phyloP scores from a whole-genome alignment of 2,113 vertebrate species.

The Apodemus sylvaticus region DNA sequence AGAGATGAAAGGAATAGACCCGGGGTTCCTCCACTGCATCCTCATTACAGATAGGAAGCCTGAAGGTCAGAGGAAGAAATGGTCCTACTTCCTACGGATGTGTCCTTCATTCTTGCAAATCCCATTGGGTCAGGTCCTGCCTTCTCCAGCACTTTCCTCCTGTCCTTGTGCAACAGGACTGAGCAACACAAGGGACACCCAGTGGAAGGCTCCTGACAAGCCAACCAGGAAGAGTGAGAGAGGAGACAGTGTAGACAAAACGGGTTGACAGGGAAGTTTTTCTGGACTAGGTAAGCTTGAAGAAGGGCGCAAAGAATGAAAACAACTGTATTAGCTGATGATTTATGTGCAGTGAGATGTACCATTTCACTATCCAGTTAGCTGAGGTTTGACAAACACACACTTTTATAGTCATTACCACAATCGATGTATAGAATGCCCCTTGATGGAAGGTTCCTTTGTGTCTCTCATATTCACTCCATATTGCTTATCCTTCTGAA shows the following conservation, averaged over 20 bases:
- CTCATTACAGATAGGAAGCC: slow-evolving; percentile 6
- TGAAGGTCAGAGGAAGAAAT: slow-evolving; percentile 45
- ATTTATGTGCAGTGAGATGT: background rate
- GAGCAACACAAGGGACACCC: background rate
- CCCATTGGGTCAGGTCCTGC: background rate
- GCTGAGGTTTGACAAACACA: background rate
- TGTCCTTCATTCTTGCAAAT: slow-evolving; percentile 16
- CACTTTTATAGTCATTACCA: background rate
- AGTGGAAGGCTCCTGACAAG: background rate
- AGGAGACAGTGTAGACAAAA: background rate
- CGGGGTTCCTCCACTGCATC: background rate
- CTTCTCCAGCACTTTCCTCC: background rate
- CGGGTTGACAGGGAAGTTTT: background rate
- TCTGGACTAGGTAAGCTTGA: background rate
- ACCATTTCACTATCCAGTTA: background rate
- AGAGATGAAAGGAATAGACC: slow-evolving; percentile 27
- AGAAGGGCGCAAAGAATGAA: background rate
- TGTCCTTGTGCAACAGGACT: background rate
- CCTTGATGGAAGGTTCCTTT: background rate
- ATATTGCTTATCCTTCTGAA: background rate
- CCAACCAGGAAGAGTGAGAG: background rate
- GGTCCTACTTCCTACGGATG: slow-evolving; percentile 16
- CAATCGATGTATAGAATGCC: background rate
- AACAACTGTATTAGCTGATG: background rate
- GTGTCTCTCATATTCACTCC: background rate